phyloP scores from a whole-genome alignment of 2,113 vertebrate species.

The Bubo bubo region DNA sequence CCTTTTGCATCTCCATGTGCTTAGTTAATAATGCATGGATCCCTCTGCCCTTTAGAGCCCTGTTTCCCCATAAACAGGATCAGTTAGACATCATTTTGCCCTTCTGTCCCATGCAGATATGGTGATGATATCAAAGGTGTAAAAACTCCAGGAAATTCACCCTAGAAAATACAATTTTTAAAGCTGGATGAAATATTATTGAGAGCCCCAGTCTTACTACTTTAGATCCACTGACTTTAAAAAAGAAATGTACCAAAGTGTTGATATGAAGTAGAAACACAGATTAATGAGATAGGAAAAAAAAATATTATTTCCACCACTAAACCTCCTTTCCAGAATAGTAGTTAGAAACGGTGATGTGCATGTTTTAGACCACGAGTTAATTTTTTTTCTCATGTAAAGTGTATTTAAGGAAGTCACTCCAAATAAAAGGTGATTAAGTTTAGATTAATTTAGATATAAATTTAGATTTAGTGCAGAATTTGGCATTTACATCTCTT shows the following conservation, averaged over 20 bases:
- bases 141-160: neutral
- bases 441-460: neutral
- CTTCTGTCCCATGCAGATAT: neutral
- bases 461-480: neutral
- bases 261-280: neutral
- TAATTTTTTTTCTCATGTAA: neutral
- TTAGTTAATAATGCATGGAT: neutral
- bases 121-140: neutral
- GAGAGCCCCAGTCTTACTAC: neutral
- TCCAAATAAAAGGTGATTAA: neutral
- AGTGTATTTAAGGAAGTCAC: neutral
- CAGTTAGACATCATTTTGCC: neutral
- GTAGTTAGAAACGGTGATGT: neutral
- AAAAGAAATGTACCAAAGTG: neutral
- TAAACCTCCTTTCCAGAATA: neutral
- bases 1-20: neutral
- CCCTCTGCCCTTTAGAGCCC: neutral
- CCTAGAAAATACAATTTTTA: neutral
- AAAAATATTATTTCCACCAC: neutral
- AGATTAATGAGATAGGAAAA: neutral
- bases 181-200: neutral
- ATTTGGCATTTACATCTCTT: neutral
- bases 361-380: neutral
- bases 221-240: neutral
- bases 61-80: neutral